Evolutionary conservation across 2,888 invertebrate genomes (phyloP).

Genomic region (Hydrotaea cyrtoneurina): DNA sequence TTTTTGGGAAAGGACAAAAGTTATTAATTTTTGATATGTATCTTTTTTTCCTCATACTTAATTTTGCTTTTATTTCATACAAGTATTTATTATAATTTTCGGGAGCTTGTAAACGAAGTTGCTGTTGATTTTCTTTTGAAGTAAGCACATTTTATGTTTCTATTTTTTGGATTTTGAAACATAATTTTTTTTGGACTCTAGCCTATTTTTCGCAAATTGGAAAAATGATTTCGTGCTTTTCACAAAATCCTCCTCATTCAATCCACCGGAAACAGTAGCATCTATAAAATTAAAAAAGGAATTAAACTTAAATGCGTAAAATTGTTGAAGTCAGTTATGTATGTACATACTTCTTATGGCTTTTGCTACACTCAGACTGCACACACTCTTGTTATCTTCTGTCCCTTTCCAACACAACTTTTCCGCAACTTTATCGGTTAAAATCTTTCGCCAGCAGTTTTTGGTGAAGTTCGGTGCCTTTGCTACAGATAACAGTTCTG

Average conservation of each 20-base stretch:
- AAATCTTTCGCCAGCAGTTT: conserved; percentile 54
- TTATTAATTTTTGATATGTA: no score
- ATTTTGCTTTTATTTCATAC: no score
- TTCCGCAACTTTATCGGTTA: conserved; percentile 42
- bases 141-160: not conserved
- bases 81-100: no score
- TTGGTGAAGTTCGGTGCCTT: conserved; percentile 38
- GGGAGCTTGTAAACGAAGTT: conserved; percentile 8
- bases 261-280: conserved; percentile 43
- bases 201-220: conserved; percentile 40
- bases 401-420: conserved; percentile 53
- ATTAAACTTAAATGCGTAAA: conserved; percentile 9
- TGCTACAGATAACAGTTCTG: conserved; percentile 43
- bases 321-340: not conserved
- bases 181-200: conserved; percentile 32
- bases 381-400: conserved; percentile 33
- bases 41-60: no score
- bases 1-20: no score
- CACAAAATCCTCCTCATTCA: conserved; percentile 25
- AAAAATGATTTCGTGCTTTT: conserved; percentile 40
- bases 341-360: conserved; percentile 37
- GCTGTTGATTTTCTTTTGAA: conserved; percentile 1
- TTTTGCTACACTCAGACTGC: conserved; percentile 36
- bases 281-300: conserved; percentile 35
- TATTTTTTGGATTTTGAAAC: conserved; percentile 3